Percentiles rank a stretch among this genome's conserved stretches.
Conservation (phyloP, 2,888 invertebrate genomes). For the Leptopilina myrica region DNA sequence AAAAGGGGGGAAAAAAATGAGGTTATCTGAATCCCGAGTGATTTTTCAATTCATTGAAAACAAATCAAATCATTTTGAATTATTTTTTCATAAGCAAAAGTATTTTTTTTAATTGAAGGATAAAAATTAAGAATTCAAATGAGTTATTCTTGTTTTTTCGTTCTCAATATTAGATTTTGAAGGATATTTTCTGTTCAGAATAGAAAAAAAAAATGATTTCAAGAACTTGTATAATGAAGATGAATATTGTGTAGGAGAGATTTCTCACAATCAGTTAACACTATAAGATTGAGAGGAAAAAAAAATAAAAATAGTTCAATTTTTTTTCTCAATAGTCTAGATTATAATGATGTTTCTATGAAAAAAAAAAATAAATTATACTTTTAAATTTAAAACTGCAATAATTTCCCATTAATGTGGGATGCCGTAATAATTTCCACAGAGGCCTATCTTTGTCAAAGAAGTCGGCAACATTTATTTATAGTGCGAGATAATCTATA, state of each 20-base stretch:
- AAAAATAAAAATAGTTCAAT: slow-evolving; percentile 12
- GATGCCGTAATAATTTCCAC: slow-evolving; percentile 30
- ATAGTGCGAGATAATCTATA: slow-evolving; percentile 36
- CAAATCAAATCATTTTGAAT: too few species aligned
- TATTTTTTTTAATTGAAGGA: too few species aligned
- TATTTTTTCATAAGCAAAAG: too few species aligned
- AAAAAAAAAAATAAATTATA: slow-evolving; percentile 7
- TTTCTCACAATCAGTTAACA: slow-evolving; percentile 20
- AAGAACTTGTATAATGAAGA: slow-evolving; percentile 2
- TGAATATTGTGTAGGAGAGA: not conserved
- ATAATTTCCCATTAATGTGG: slow-evolving; percentile 34
- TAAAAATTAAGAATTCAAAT: not conserved
- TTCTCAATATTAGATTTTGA: not conserved
- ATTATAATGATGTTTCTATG: slow-evolving; percentile 21
- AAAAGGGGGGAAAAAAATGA: too few species aligned
- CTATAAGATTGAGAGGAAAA: not conserved
- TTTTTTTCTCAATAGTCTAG: not conserved
- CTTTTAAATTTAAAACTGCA: slow-evolving; percentile 22
- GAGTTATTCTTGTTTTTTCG: not conserved
- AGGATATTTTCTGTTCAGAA: not conserved
- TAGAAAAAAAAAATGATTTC: not conserved
- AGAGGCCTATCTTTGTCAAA: slow-evolving; percentile 32
- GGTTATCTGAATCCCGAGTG: too few species aligned
- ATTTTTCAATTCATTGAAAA: too few species aligned
- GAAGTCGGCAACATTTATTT: slow-evolving; percentile 25